Evolutionary conservation across 2,797 vertebrate genomes (phyloP), one percentile per base, ranked within the genome.

Genomic region (Chloroceryle inda): DNA sequence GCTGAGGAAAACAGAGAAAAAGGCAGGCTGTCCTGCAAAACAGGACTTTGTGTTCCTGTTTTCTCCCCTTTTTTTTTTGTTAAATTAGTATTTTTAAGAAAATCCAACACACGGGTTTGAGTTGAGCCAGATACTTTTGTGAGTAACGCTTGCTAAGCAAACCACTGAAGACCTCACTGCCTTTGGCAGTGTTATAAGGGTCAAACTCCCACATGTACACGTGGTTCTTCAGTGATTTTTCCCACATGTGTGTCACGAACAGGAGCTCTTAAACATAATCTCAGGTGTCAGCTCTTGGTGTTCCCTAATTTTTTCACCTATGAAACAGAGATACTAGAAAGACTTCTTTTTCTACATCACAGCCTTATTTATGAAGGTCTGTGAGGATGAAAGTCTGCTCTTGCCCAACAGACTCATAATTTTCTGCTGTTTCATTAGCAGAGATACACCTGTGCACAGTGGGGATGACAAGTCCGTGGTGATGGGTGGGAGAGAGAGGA

Each of bases 101-200:
- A 94, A 66, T 13, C 22, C 17, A 80, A 15, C 42, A 17, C 13
- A 21, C 47, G 91, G 69, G 75, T 86, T 76, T 89, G 85, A 80
- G 77, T 85, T 79, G 79, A 93, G 86, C 67, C 86, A 86, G 84
- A 88, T 50, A 85, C 56, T 84, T 90, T 64, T 87, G 85, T 87
- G 89, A 92, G 74, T 90, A 61, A 94, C 3, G 68, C 77, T 91
- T 38, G 24, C 90, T 85, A 67, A 95, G 92, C 77, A 81, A 83
- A 78, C 82, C 84, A 67, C 53, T 15, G 1, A 75, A 91, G 88
- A 44, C 50, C 87, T 73, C 18, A 6, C 29, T 80, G 75, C 76
- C 92, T 92, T 97, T 97, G 95, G 92, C 77, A 89, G 85, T 56
- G 5, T 68, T 20, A 1, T 1, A 80, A 52, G 81, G 92, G 92